Percentiles rank a stretch among this genome's conserved stretches.
Evolutionary conservation across 2,888 invertebrate species (phyloP).

Genomic region (Synanthedon andrenaeformis): DNA sequence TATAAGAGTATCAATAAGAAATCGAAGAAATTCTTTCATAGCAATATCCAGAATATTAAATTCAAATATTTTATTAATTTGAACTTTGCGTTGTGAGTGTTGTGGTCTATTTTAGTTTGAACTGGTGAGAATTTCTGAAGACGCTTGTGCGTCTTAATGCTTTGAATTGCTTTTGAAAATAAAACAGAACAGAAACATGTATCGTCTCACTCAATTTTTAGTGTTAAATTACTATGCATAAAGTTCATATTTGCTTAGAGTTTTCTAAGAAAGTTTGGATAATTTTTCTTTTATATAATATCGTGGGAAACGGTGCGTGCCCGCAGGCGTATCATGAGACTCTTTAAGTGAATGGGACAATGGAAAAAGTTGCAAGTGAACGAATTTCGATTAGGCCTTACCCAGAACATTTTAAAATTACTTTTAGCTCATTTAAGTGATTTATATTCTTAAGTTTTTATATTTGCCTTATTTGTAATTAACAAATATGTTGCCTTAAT

Average conservation of each 20-base stretch:
- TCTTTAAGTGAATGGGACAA: constrained; percentile 44
- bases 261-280: constrained; percentile 6
- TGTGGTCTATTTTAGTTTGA: constrained; percentile 21
- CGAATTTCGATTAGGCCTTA: constrained; percentile 32
- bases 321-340: constrained; percentile 71
- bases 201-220: background rate
- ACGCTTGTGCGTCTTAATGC: constrained; percentile 27
- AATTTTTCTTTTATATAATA: constrained; percentile 28
- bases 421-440: background rate
- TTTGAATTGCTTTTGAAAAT: constrained; percentile 1
- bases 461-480: background rate
- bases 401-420: background rate
- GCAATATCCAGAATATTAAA: constrained; percentile 23
- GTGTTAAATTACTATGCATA: background rate
- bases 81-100: constrained; percentile 15
- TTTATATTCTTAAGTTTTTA: background rate
- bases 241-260: constrained; percentile 5
- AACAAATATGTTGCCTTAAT: too few relatives aligned
- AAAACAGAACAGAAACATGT: background rate
- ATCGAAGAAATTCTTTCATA: constrained; percentile 31
- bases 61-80: constrained; percentile 39
- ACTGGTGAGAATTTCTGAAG: constrained; percentile 20
- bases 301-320: constrained; percentile 72
- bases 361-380: constrained; percentile 27
- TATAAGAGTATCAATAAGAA: constrained; percentile 24